Evolutionary conservation across 2,888 invertebrate genomes (phyloP).

Genomic region (Orthosia gothica): DNA sequence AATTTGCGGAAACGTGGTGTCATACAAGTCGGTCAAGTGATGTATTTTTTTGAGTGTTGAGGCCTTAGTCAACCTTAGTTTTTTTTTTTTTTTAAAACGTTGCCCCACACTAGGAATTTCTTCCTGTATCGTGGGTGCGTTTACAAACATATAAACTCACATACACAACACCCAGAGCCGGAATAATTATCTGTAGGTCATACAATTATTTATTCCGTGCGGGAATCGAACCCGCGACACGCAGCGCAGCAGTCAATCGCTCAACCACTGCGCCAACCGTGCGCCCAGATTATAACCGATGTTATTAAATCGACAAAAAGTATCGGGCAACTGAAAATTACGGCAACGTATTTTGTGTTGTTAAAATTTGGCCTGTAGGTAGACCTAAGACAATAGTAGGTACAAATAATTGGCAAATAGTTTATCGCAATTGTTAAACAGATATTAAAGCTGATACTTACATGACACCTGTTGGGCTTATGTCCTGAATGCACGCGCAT

Average conservation of each 20-base stretch:
- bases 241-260: too few species aligned
- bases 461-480: slow-evolving; percentile 99
- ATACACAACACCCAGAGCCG: too few species aligned
- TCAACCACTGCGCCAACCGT: too few species aligned
- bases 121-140: too few species aligned
- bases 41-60: background rate
- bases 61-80: background rate
- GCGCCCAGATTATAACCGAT: background rate
- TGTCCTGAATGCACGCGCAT: slow-evolving; percentile 99
- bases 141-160: too few species aligned
- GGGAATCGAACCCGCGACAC: too few species aligned
- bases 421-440: background rate
- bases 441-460: slow-evolving; percentile 90
- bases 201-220: too few species aligned
- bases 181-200: too few species aligned
- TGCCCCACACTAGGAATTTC: too few species aligned
- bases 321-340: background rate
- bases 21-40: too few species aligned
- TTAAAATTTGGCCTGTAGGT: background rate
- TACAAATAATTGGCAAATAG: background rate
- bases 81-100: too few species aligned
- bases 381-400: background rate
- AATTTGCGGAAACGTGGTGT: too few species aligned
- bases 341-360: background rate
- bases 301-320: background rate